Evolutionary conservation across 2,888 invertebrate species (phyloP), one percentile per base, ranked within the genome.

Genomic region (Diadegma fenestrale): DNA sequence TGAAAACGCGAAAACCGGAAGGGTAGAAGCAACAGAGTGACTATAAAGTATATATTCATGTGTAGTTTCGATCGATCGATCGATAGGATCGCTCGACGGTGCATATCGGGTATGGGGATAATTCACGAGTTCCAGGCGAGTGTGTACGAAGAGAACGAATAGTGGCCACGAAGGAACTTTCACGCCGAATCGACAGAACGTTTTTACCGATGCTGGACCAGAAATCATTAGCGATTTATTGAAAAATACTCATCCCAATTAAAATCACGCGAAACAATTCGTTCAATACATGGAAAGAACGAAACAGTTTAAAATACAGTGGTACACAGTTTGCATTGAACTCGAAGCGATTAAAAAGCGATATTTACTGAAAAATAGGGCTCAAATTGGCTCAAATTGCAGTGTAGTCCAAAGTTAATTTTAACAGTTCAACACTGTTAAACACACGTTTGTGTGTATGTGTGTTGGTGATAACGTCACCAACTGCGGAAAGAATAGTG

Each of bases 1-100:
- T 73, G 66, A 54, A 80, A 73, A 66, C 66, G 54, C 54, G 82
- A 79, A 85, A 80, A 82, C 75, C 85, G 82, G 79, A 82, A 85
- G 79, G 71, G 75, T 73, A 45, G 58, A 72, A 45, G 81, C 45
- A 12, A 73, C 48, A 8, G 64, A 80, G 73, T 79, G 63, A 45
- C 43, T 63, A 75, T 48, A 43, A 33, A 71, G 22, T 37, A n/a
- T 63, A 63, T 2, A 63, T 19, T 41, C 45, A 51, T 64, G 3
- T 45, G 76, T 61, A 72, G 77, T 66, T 80, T 80, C 80, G 84
- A 81, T 75, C 73, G 68, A 72, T 64, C 80, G 80, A 64, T 72
- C 80, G 79, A 72, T 58, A 85, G 43, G 68, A 85, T 81, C 81
- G 48, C 51, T 76, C 19, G 12, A 41, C 45, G 58, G 61, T 61